A percentile compares a stretch with the other conserved stretches of the same genome.
Evolutionary conservation across 2,888 invertebrate genomes (phyloP).

Genomic region (Drosophila buzzatii): DNA sequence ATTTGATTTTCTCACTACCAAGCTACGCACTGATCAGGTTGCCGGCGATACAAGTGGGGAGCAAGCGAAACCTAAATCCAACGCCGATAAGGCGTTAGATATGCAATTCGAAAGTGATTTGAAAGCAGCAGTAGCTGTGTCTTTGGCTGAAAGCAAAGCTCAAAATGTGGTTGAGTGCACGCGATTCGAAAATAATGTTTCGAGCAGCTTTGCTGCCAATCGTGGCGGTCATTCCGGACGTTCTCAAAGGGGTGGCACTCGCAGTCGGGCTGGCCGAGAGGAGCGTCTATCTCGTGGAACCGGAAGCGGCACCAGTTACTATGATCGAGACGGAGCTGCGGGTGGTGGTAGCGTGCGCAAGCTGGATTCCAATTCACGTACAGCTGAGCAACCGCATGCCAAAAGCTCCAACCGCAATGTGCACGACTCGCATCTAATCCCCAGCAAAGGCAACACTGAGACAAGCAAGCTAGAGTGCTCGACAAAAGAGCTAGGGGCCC

Average conservation of each 20-base stretch:
- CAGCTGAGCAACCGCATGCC: slow-evolving; percentile 27
- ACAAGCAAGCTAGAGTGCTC: slow-evolving; percentile 43
- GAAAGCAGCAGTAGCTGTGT: slow-evolving; percentile 19
- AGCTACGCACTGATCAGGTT: slow-evolving; percentile 85
- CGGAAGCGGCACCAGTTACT: slow-evolving; percentile 8
- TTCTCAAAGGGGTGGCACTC: slow-evolving; percentile 38
- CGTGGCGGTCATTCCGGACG: slow-evolving; percentile 55
- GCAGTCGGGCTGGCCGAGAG: slow-evolving; percentile 47
- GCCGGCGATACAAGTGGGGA: slow-evolving; percentile 18
- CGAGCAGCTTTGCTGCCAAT: slow-evolving; percentile 84
- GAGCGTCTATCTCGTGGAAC: slow-evolving; percentile 48
- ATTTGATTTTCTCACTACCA: slow-evolving; percentile 93
- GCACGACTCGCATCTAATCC: slow-evolving; percentile 22
- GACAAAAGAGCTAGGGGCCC: slow-evolving; percentile 36
- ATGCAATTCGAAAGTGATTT: slow-evolving; percentile 43
- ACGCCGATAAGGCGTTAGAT: slow-evolving; percentile 38
- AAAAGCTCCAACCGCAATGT: slow-evolving; percentile 48
- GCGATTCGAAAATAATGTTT: slow-evolving; percentile 85
- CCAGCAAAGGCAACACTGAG: slow-evolving; percentile 38
- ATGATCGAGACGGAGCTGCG: slow-evolving; percentile 29
- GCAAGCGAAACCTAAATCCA: slow-evolving; percentile 29
- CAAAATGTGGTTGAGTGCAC: slow-evolving; percentile 53
- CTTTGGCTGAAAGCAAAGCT: slow-evolving; percentile 38
- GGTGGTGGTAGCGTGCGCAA: slow-evolving; percentile 26
- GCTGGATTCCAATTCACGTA: slow-evolving; percentile 21